These are phyloP conservation scores for Microplitis demolitor DNA, from an alignment of 1,140 invertebrate genomes.

Conservation along the genomic window DNA sequence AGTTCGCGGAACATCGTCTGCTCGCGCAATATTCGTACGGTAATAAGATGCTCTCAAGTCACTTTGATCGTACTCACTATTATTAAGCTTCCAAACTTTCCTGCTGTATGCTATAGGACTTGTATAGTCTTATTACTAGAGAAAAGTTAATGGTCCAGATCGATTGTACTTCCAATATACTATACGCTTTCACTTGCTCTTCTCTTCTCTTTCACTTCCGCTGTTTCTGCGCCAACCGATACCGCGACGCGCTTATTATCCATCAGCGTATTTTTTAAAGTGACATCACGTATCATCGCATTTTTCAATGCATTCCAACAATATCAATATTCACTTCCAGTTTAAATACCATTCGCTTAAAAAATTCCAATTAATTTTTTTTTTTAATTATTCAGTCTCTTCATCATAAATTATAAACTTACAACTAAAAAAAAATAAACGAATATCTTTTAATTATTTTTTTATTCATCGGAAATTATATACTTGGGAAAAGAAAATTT, in stretches of 20 bases:
- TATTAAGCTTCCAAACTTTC: too few species aligned
- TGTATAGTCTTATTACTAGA: not conserved
- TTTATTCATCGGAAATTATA: not conserved
- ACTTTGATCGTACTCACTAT: not conserved
- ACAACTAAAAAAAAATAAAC: too few species aligned
- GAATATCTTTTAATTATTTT: not conserved
- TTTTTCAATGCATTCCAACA: not conserved
- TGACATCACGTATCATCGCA: not conserved
- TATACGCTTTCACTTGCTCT: not conserved
- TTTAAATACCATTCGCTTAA: not conserved
- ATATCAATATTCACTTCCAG: not conserved
- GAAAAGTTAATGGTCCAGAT: constrained; percentile 6
- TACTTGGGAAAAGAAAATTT: not conserved
- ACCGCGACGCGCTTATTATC: not conserved
- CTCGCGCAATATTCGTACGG: not conserved
- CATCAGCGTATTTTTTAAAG: not conserved
- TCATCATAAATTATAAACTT: too few species aligned
- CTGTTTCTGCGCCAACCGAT: not conserved
- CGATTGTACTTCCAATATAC: not conserved
- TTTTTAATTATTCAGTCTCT: not conserved
- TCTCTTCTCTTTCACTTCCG: not conserved
- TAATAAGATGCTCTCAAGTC: not conserved
- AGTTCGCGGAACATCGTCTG: not conserved
- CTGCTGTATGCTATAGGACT: not conserved
- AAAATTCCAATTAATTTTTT: not conserved